Percentiles rank a stretch among this genome's conserved stretches.
phyloP scores from a whole-genome alignment of 1,140 invertebrate species.

The Lethrus apterus region DNA sequence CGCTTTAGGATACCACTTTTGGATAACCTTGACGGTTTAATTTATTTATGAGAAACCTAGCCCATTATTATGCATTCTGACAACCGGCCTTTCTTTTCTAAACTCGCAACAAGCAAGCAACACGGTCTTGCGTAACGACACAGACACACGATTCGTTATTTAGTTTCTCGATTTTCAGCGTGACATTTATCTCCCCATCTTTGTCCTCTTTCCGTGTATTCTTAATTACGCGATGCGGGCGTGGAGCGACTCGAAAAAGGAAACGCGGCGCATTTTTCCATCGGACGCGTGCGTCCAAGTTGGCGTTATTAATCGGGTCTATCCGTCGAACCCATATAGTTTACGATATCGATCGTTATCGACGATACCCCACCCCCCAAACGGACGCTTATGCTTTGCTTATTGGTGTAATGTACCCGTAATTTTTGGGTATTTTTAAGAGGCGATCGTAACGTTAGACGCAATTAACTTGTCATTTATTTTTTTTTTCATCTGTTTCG shows the following conservation, averaged over 20 bases:
- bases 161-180: constrained; percentile 1
- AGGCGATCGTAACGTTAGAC: too few relatives aligned
- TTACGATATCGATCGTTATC: too few relatives aligned
- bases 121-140: constrained; percentile 1
- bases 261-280: not conserved
- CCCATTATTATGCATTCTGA: constrained; percentile 33
- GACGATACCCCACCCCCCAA: too few relatives aligned
- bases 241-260: too few relatives aligned
- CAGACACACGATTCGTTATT: constrained; percentile 1
- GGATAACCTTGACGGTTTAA: constrained; percentile 34
- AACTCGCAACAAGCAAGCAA: constrained; percentile 5
- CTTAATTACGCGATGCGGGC: not conserved
- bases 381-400: too few relatives aligned
- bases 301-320: not conserved
- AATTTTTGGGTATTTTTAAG: too few relatives aligned
- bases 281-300: not conserved
- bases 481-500: too few relatives aligned
- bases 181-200: constrained; percentile 3
- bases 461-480: too few relatives aligned
- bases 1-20: constrained; percentile 32
- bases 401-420: too few relatives aligned
- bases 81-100: constrained; percentile 16
- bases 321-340: constrained; percentile 1
- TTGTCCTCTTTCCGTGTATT: not conserved
- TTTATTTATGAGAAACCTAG: constrained; percentile 36